Conservation (phyloP, 2,113 vertebrate species). For the Lanius ludovicianus region DNA sequence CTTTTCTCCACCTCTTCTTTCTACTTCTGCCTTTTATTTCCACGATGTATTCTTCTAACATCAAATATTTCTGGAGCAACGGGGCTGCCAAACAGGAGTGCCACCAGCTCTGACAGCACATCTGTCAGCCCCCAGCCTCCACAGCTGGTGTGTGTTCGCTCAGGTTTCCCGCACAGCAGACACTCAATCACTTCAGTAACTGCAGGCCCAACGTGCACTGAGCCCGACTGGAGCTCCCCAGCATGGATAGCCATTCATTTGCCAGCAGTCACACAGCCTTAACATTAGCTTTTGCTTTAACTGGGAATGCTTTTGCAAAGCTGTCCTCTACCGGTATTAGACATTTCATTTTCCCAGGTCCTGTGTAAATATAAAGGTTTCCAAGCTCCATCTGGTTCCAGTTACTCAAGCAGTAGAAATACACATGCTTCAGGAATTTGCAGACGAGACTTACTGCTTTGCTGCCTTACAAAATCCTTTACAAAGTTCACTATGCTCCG, state of each 20-base stretch:
- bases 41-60: background rate
- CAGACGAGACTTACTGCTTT: constrained; percentile 38
- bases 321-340: background rate
- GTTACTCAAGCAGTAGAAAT: constrained; percentile 66
- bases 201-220: background rate
- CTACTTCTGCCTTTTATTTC: background rate
- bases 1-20: background rate
- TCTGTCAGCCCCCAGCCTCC: background rate
- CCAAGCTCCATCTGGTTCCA: constrained; percentile 72
- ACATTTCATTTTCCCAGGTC: constrained; percentile 34
- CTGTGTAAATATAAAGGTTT: constrained; percentile 53
- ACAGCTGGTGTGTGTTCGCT: background rate
- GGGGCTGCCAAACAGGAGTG: background rate
- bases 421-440: constrained; percentile 71
- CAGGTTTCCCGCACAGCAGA: background rate
- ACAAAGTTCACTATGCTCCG: constrained; percentile 32
- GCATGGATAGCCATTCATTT: background rate
- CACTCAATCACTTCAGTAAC: accelerated
- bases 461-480: constrained; percentile 49
- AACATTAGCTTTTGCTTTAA: background rate
- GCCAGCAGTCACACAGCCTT: background rate
- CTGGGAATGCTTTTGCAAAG: background rate
- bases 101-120: background rate
- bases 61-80: background rate
- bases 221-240: background rate